These are phyloP conservation scores for Catharus minimus DNA, from an alignment of 2,113 vertebrate genomes.

Conservation along the genomic window DNA sequence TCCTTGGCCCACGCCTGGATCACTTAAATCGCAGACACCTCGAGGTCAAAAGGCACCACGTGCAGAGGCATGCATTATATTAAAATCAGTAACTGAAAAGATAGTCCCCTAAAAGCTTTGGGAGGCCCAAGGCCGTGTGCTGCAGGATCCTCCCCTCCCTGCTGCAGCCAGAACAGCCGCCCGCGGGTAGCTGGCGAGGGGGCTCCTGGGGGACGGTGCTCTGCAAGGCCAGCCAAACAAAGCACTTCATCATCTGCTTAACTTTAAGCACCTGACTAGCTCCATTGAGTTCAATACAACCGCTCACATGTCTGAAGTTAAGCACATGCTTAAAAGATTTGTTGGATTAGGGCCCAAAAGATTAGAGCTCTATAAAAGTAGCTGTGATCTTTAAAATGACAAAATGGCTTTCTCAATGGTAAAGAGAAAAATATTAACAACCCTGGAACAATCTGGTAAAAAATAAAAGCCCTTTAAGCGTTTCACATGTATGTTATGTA, in stretches of 20 bases:
- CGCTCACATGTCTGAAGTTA: slow-evolving; percentile 59
- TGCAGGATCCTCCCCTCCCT: neutral
- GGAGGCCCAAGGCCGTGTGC: neutral
- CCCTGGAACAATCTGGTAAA: slow-evolving; percentile 13
- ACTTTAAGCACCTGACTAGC: slow-evolving; percentile 60
- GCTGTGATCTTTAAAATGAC: slow-evolving; percentile 27
- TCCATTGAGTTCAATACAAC: slow-evolving; percentile 44
- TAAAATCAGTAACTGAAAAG: neutral
- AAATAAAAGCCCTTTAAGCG: neutral
- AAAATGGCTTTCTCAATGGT: slow-evolving; percentile 25
- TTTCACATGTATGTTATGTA: neutral
- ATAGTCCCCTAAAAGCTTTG: neutral
- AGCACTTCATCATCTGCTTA: slow-evolving; percentile 66
- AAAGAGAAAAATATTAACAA: slow-evolving; percentile 22
- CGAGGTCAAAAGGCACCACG: neutral
- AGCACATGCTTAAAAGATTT: slow-evolving; percentile 62
- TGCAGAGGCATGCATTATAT: neutral
- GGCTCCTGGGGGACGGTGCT: neutral
- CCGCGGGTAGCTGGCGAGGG: neutral
- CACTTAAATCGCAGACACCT: neutral
- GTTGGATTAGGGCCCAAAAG: slow-evolving; percentile 49
- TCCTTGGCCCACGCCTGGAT: neutral
- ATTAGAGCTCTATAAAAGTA: slow-evolving; percentile 34
- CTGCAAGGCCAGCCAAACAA: slow-evolving; percentile 50
- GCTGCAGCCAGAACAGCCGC: neutral